Evolutionary conservation across 2,113 vertebrate genomes (phyloP).

Genomic region (Aegithalos caudatus): DNA sequence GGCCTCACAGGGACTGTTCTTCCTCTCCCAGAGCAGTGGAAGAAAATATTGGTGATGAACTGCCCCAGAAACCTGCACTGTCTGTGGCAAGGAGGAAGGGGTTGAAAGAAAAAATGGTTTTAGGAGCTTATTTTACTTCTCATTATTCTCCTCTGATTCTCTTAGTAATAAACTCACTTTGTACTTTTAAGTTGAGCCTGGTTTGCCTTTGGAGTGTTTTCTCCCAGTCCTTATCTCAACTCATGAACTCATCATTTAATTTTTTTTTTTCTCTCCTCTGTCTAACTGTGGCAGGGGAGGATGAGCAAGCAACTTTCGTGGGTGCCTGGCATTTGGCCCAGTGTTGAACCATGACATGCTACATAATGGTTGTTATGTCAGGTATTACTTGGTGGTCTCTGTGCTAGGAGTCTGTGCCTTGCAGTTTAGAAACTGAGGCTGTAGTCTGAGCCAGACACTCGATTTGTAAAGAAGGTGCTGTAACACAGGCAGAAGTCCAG

Average conservation of each 20-base stretch:
- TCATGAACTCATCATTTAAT: background rate
- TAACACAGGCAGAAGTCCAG: background rate
- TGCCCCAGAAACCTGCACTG: background rate
- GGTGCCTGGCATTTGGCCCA: background rate
- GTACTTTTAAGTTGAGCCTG: too few relatives aligned
- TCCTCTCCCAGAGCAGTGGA: fast-evolving
- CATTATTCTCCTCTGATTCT: background rate
- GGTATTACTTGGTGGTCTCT: background rate
- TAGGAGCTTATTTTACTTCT: background rate
- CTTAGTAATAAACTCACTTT: background rate
- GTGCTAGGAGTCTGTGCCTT: background rate
- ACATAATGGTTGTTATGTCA: background rate
- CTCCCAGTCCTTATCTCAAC: background rate
- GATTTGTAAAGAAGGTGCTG: background rate
- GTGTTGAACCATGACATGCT: fast-evolving
- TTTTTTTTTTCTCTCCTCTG: background rate
- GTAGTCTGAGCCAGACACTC: background rate
- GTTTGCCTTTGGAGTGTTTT: background rate
- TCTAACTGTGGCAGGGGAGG: background rate
- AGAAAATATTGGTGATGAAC: background rate
- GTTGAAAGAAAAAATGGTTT: background rate
- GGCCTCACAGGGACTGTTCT: background rate
- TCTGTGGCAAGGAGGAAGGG: fast-evolving
- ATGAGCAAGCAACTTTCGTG: too few relatives aligned
- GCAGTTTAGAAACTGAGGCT: background rate